Evolutionary conservation across 2,797 vertebrate species (phyloP).

Genomic region (Syncerus caffer): DNA sequence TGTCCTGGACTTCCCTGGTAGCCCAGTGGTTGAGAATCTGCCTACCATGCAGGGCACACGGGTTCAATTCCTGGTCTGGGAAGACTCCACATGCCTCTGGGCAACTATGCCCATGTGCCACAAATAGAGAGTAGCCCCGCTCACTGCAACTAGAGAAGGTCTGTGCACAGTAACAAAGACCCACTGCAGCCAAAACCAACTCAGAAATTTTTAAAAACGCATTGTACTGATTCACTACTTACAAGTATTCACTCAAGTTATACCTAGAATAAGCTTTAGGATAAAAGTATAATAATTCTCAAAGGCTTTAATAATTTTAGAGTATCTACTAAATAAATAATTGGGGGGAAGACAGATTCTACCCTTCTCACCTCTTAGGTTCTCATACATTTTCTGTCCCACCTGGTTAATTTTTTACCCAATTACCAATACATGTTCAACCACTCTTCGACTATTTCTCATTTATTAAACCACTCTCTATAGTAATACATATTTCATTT

Average conservation of each 20-base stretch:
- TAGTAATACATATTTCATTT: not conserved
- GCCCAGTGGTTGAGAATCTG: not conserved
- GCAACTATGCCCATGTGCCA: not conserved
- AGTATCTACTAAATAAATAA: not conserved
- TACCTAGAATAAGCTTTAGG: not conserved
- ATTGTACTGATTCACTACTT: not conserved
- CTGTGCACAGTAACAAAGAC: not conserved
- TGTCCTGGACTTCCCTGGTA: not conserved
- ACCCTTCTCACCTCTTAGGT: not conserved
- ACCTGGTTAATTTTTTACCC: not conserved
- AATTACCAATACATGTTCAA: not conserved
- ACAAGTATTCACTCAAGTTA: not conserved
- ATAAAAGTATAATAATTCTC: constrained; percentile 18
- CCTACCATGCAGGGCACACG: not conserved
- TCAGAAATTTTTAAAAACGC: not conserved
- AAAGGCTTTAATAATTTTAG: not conserved
- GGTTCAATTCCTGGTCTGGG: not conserved
- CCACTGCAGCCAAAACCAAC: not conserved
- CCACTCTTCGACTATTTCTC: not conserved
- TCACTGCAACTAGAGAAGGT: not conserved
- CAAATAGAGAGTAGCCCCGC: no score
- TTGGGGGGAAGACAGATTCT: not conserved
- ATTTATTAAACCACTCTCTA: not conserved
- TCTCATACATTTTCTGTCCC: not conserved
- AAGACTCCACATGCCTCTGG: not conserved